phyloP scores from a whole-genome alignment of 2,888 invertebrate species.

The Argyra leucocephala region DNA sequence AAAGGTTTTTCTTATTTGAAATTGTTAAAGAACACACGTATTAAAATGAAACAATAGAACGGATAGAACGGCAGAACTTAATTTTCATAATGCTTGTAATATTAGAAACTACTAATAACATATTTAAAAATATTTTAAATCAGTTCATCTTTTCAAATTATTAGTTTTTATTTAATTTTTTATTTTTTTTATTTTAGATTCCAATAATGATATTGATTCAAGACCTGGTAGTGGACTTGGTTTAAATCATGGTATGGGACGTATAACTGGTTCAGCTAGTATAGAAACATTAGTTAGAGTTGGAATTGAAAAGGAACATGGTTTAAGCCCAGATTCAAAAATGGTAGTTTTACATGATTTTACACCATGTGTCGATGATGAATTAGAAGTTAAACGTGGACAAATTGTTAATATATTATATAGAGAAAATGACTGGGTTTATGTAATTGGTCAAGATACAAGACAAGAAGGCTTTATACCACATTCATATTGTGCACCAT shows the following conservation, averaged over 20 bases:
- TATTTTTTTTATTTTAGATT: slow-evolving; percentile 42
- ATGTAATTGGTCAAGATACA: slow-evolving; percentile 83
- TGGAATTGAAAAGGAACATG: slow-evolving; percentile 87
- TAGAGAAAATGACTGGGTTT: slow-evolving; percentile 94
- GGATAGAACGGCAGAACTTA: too few species aligned
- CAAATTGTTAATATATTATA: slow-evolving; percentile 91
- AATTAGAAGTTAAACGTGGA: slow-evolving; percentile 79
- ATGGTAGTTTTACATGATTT: slow-evolving; percentile 93
- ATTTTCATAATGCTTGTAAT: too few species aligned
- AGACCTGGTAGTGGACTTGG: slow-evolving; percentile 51
- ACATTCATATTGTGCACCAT: slow-evolving; percentile 85
- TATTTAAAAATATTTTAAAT: too few species aligned
- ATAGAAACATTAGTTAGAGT: slow-evolving; percentile 48
- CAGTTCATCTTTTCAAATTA: too few species aligned
- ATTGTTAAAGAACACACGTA: too few species aligned
- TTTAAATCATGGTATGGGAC: slow-evolving; percentile 72
- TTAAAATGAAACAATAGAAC: too few species aligned
- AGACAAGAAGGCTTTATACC: slow-evolving; percentile 91
- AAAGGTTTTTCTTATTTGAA: too few species aligned
- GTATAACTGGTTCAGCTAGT: slow-evolving; percentile 89
- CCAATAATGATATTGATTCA: slow-evolving; percentile 59
- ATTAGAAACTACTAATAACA: too few species aligned
- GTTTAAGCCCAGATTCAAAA: slow-evolving; percentile 83
- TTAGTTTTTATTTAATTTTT: background rate
- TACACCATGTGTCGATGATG: slow-evolving; percentile 89